phyloP scores from a whole-genome alignment of 2,888 invertebrate species.

The Agrochola lychnidis region DNA sequence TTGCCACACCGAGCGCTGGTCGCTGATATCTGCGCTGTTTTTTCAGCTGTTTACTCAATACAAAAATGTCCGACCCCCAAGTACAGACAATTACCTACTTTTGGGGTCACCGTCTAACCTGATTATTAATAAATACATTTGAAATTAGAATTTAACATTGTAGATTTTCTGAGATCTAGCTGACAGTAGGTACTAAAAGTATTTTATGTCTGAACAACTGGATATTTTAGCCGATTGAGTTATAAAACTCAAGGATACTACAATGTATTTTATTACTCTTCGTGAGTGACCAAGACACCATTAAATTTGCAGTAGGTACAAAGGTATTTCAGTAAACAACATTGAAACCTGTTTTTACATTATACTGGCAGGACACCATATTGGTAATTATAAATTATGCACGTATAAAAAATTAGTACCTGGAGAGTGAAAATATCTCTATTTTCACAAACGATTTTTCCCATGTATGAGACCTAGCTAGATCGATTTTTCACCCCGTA shows the following conservation, averaged over 20 bases:
- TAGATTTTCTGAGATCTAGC: neutral
- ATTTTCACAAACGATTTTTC: too few relatives aligned
- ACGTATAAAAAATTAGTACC: too few relatives aligned
- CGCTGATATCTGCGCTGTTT: neutral
- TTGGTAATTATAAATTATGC: neutral
- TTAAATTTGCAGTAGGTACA: neutral
- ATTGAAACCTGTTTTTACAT: conserved; percentile 1
- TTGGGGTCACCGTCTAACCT: too few relatives aligned
- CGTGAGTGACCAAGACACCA: conserved; percentile 18
- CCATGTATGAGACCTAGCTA: too few relatives aligned
- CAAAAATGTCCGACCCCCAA: neutral
- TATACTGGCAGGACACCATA: neutral
- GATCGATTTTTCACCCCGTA: too few relatives aligned
- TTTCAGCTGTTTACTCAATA: neutral
- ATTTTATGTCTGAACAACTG: neutral
- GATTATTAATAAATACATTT: too few relatives aligned
- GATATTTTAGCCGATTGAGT: conserved; percentile 6
- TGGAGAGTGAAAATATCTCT: too few relatives aligned
- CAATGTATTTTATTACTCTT: conserved; percentile 34
- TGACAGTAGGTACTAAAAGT: neutral
- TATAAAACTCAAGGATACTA: conserved; percentile 21
- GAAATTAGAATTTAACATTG: neutral
- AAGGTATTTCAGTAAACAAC: conserved; percentile 11
- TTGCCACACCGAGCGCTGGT: too few relatives aligned
- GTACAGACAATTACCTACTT: too few relatives aligned